Evolutionary conservation across 2,113 vertebrate species (phyloP), one percentile per base, ranked within the genome.

Genomic region (Atrichornis clamosus): DNA sequence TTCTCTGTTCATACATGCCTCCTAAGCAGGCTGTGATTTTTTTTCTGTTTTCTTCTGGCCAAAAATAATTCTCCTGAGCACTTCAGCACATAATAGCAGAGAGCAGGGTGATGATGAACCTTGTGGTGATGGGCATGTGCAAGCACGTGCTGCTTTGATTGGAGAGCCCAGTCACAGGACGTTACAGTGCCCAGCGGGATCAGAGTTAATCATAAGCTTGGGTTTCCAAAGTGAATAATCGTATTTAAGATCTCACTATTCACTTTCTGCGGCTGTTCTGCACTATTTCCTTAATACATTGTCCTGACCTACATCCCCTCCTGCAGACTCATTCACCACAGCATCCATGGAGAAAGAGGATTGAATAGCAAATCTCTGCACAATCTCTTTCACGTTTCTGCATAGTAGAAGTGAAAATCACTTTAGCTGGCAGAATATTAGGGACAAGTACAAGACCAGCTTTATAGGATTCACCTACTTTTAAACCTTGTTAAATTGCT

Each of bases 161-260:
- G 72, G 56, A 41, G 68, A 90, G 41, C 44, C 41, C 1, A 1
- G 75, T 56, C 85, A 77, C 63, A 59, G 86, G 69, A 68, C 2
- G 0, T 37, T 68, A 22, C 65, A 23, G 60, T 60, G 73, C 64
- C 58, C 88, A 87, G 84, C 4, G 0, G 92, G 90, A 96, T 90
- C 80, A 81, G 80, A 84, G 73, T 92, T 95, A 93, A 95, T 96
- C 93, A 87, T 76, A 87, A 94, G 89, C 91, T 58, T 78, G 84
- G 73, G 92, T 95, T 93, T 94, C 96, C 95, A 95, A 94, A 96
- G 92, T 79, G 96, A 96, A 79, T 95, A 95, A 96, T 97, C 86
- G 56, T 32, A 90, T 94, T 96, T 95, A 62, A 87, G 93, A 96
- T 90, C 92, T 89, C 13, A 4, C 86, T 88, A 93, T 93, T 96